Base-by-base conservation (phyloP, 2,113 vertebrate genomes). In the Plotosus lineatus region DNA sequence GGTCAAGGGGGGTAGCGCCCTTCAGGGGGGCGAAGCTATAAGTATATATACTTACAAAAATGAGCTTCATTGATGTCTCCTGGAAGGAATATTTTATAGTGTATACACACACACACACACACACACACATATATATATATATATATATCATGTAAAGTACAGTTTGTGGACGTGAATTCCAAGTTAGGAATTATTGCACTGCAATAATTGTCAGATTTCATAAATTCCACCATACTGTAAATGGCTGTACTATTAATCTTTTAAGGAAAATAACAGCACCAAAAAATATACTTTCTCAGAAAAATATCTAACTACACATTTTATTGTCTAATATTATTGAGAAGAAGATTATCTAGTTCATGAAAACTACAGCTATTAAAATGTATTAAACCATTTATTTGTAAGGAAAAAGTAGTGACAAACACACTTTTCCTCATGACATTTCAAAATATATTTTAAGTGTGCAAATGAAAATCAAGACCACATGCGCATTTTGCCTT, bases 391-490 rank as follows among this genome's bases (percentile, higher is more conserved):
- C n/a, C 8, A 4, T 63, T 63, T 36, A n/a, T n/a, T n/a, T n/a
- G n/a, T n/a, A n/a, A n/a, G n/a, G n/a, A n/a, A n/a, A n/a, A n/a
- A 63, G 60, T 19, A 36, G 7, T 2, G 28, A 60, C 12, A 19
- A 61, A 28, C 56, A 26, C 23, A 10, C 53, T 10, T 63, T 66
- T 11, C 0, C 0, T 66, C 5, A 56, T 55, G n/a, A 26, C 21
- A 48, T 12, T n/a, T 65, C 2, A 56, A 46, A 21, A 55, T 63
- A 21, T 40, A 40, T 76, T 17, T 31, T 12, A 79, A 38, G 28
- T 33, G 11, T 48, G 19, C 51, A 82, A 44, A 60, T 61, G 33
- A 75, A 33, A 51, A 66, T 7, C 75, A 69, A n/a, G 75, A 74
- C 48, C 17, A 26, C 6, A 50, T 68, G n/a, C 50, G 11, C 31